Conservation (phyloP, 2,797 vertebrate genomes). For the Lepus oiostolus region DNA sequence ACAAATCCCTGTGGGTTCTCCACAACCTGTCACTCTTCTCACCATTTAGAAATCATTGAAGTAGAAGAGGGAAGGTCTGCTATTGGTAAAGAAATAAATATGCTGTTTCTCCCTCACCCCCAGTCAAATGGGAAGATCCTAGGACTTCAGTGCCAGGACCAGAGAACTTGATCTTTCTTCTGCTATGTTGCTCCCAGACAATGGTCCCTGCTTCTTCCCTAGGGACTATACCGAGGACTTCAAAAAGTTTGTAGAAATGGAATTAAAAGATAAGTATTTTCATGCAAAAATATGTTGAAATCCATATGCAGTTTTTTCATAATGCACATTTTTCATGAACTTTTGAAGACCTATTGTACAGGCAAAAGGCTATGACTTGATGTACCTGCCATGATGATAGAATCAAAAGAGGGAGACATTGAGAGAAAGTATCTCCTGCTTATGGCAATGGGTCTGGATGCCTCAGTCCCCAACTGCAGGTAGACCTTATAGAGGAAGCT, state of each 20-base stretch:
- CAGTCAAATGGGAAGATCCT: not conserved
- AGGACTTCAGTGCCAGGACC: not conserved
- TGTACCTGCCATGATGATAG: not conserved
- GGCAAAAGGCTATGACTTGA: not conserved
- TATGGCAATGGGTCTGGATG: not conserved
- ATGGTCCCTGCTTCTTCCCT: not conserved
- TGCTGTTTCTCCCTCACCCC: not conserved
- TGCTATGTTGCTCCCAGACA: not conserved
- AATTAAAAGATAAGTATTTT: too few species aligned
- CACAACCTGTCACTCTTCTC: not conserved
- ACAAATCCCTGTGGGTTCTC: not conserved
- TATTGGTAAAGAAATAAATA: not conserved
- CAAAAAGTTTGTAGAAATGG: too few species aligned
- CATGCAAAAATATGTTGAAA: too few species aligned
- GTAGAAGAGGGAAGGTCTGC: not conserved
- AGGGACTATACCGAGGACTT: not conserved
- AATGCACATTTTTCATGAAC: too few species aligned
- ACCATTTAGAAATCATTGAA: not conserved
- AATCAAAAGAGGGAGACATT: not conserved
- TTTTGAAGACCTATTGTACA: not conserved
- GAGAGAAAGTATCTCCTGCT: not conserved
- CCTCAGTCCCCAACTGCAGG: not conserved
- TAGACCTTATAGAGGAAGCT: not conserved
- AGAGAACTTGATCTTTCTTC: not conserved
- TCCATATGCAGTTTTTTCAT: too few species aligned